Evolutionary conservation across 2,888 invertebrate genomes (phyloP), one percentile per base, ranked within the genome.

Genomic region (Tinea semifulvella): DNA sequence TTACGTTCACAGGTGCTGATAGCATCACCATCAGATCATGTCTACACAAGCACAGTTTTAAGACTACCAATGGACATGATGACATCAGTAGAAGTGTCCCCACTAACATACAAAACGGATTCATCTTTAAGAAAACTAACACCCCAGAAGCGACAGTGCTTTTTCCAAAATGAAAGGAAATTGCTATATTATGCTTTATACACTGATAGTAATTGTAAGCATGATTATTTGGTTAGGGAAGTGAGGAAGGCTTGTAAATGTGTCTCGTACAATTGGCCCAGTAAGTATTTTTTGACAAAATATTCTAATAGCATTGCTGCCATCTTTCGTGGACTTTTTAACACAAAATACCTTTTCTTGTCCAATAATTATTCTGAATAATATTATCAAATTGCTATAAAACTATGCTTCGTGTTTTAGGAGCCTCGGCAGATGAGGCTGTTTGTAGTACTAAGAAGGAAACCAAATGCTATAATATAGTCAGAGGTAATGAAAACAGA

Each of bases 151-250:
- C 57, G 82, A 10, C 73, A 76, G 43, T 82, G 81, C 51, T 76
- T 63, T 64, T 80, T 79, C 51, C 76, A 80, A 48, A 65, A 67
- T 20, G 81, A 82, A 48, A 65, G 65, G 43, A 59, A 57, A 16
- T 51, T 82, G 17, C 60, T 69, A 11, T 69, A 69, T 45, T 81
- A 69, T 39, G 60, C 68, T 48, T 79, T 73, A 19, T 85, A 85
- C 50, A 84, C 84, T 1, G 82, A 82, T 46, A 71, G 70, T 20
- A 84, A 84, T 48, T 85, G 85, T 50, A 76, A 83, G 49, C 66
- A 79, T 46, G 83, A 85, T 48, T 63, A 83, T 46, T 60, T 83
- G 53, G 70, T 84, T 1, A 65, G 64, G 38, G 75, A 79, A 49
- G 74, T 83, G 0, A 65, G 68, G 49, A 58, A 61, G 14, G 56